Evolutionary conservation across 2,113 vertebrate species (phyloP), one percentile per base, ranked within the genome.

Genomic region (Heteronetta atricapilla): DNA sequence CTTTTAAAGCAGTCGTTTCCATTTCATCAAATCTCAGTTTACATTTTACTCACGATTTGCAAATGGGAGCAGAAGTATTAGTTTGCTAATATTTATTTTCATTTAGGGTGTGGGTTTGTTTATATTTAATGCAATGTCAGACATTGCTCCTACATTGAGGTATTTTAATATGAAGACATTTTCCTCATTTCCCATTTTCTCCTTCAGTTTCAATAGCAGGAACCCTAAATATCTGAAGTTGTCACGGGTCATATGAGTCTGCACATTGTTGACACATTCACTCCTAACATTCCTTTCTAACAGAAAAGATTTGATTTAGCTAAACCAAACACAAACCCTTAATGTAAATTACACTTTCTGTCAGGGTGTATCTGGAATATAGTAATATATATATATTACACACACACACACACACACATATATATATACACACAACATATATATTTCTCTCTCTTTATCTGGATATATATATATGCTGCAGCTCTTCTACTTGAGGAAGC

Each of bases 11-110:
- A 72, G 15, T 59, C 14, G 29, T 86, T 92, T 94, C 33, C 5
- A 33, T 85, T 83, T 70, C 34, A 48, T 82, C 38, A n/a, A 21
- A 64, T 90, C 50, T 68, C 31, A 48, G 56, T 75, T 88, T 84
- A 84, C 22, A 67, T 90, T 90, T 93, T 81, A 63, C n/a, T 81
- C 64, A 58, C 8, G 80, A 33, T 58, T 94, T 90, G 69, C 60
- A 82, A 78, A 74, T 84, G 66, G 36, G 25, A 89, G 38, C 62
- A 89, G 42, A 69, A 31, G 7, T 69, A 90, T 63, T 72, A 34
- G 13, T 93, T 90, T 95, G 42, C 52, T 46, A 52, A 11, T 91
- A 70, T 17, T 90, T 84, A 42, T 92, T 94, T 92, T 75, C 21
- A 13, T 90, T 64, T 72, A 56, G 38, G 19, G 18, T 73, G 23